Evolutionary conservation across 2,797 vertebrate genomes (phyloP).

Genomic region (Sebastes cheni): DNA sequence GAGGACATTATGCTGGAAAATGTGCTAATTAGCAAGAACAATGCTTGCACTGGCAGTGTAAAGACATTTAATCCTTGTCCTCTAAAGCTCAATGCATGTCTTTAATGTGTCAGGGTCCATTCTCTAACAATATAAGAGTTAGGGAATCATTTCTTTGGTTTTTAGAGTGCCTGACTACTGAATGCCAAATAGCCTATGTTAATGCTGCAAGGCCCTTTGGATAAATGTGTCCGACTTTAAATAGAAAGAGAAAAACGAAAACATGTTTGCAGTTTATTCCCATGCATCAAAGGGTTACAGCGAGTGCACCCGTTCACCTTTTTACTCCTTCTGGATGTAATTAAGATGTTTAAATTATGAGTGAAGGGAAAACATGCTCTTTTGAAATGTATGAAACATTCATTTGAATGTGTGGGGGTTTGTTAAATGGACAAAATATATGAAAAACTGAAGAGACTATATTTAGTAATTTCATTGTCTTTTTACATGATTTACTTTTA

Average conservation of each 20-base stretch:
- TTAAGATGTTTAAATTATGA: slow-evolving; percentile 22
- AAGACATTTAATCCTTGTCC: slow-evolving; percentile 53
- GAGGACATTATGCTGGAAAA: slow-evolving; percentile 56
- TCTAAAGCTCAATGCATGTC: slow-evolving; percentile 42
- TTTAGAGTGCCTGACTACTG: slow-evolving; percentile 9
- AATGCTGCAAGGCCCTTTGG: background rate
- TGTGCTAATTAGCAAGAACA: slow-evolving; percentile 63
- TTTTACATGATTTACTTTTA: slow-evolving; percentile 8
- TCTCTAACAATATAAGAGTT: slow-evolving; percentile 4
- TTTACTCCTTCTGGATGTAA: background rate
- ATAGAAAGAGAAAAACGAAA: slow-evolving; percentile 6
- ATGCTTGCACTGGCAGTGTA: slow-evolving; percentile 30
- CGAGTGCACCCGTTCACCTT: background rate
- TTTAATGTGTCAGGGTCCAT: slow-evolving; percentile 18
- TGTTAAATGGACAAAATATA: background rate
- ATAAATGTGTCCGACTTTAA: background rate
- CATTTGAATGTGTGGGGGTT: background rate
- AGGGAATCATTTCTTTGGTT: slow-evolving; percentile 17
- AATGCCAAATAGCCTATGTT: slow-evolving; percentile 8
- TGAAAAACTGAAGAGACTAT: background rate
- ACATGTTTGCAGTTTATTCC: background rate
- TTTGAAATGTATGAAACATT: slow-evolving; percentile 20
- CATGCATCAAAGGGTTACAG: background rate
- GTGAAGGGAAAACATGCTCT: background rate
- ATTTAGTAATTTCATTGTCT: background rate